Conservation (phyloP, 2,113 vertebrate genomes). For the Sapayoa aenigma region DNA sequence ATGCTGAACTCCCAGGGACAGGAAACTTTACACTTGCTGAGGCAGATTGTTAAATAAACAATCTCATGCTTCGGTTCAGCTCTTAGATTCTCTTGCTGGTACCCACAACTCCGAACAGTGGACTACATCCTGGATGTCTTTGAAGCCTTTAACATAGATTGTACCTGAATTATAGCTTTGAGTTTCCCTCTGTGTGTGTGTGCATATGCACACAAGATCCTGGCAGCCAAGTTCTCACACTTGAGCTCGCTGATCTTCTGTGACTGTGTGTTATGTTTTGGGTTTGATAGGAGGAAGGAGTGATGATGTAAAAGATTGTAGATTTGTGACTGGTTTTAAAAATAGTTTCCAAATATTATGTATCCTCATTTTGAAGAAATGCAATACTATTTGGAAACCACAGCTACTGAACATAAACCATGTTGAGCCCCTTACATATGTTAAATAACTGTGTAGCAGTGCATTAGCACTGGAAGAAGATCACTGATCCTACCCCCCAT, state of each 20-base stretch:
- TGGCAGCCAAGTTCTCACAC: background rate
- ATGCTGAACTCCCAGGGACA: background rate
- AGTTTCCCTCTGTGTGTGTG: background rate
- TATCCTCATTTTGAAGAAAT: constrained; percentile 30
- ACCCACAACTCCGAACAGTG: background rate
- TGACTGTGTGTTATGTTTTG: background rate
- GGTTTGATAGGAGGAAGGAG: background rate
- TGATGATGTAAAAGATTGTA: background rate
- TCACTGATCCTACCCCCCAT: background rate
- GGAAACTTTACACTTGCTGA: background rate
- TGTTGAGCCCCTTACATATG: background rate
- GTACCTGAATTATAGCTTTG: background rate
- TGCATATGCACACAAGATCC: background rate
- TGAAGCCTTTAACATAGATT: background rate
- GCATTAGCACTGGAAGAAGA: background rate
- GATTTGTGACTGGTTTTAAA: constrained; percentile 48
- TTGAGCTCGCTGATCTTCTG: background rate
- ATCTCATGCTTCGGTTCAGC: background rate
- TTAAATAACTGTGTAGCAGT: background rate
- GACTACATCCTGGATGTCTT: background rate
- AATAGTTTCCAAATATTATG: constrained; percentile 18
- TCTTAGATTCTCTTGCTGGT: background rate
- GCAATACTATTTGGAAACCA: constrained; percentile 41
- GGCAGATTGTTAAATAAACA: background rate
- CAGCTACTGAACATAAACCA: background rate